Conservation (phyloP, 2,888 invertebrate genomes). For the Leptinotarsa juncta region DNA sequence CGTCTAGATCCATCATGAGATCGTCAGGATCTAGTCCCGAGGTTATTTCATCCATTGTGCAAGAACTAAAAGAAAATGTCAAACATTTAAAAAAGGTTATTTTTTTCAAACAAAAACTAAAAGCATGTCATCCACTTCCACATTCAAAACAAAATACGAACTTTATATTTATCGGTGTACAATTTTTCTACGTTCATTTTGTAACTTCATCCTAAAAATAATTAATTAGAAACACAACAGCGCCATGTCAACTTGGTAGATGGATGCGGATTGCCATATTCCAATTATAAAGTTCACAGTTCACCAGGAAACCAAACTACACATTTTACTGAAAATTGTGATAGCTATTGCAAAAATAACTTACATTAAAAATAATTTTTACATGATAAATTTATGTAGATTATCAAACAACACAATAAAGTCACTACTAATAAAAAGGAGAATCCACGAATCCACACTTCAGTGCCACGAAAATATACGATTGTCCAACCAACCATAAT, state of each 20-base stretch:
- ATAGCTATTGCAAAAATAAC: slow-evolving; percentile 36
- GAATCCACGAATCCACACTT: slow-evolving; percentile 49
- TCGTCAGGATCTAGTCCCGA: slow-evolving; percentile 67
- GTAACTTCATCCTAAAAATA: slow-evolving; percentile 25
- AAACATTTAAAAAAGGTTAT: neutral
- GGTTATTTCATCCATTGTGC: slow-evolving; percentile 63
- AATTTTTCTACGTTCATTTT: slow-evolving; percentile 21
- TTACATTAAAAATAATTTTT: slow-evolving; percentile 61
- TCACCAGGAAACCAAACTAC: slow-evolving; percentile 10
- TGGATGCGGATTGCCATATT: slow-evolving; percentile 14
- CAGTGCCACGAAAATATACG: slow-evolving; percentile 33
- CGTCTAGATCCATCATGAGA: slow-evolving; percentile 76
- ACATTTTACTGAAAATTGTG: neutral
- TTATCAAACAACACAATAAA: slow-evolving; percentile 68
- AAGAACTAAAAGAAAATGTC: slow-evolving; percentile 43
- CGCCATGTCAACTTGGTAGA: slow-evolving; percentile 51
- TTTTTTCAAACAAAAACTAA: slow-evolving; percentile 8
- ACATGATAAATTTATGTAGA: slow-evolving; percentile 68
- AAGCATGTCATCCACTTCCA: neutral
- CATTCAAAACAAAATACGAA: slow-evolving; percentile 12
- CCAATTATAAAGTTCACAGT: slow-evolving; percentile 4
- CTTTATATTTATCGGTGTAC: slow-evolving; percentile 13
- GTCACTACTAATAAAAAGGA: slow-evolving; percentile 60
- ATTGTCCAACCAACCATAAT: slow-evolving; percentile 3
- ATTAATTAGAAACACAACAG: slow-evolving; percentile 49